Evolutionary conservation across 2,888 invertebrate species (phyloP).

Genomic region (Ashinkailepas kermadecensis): DNA sequence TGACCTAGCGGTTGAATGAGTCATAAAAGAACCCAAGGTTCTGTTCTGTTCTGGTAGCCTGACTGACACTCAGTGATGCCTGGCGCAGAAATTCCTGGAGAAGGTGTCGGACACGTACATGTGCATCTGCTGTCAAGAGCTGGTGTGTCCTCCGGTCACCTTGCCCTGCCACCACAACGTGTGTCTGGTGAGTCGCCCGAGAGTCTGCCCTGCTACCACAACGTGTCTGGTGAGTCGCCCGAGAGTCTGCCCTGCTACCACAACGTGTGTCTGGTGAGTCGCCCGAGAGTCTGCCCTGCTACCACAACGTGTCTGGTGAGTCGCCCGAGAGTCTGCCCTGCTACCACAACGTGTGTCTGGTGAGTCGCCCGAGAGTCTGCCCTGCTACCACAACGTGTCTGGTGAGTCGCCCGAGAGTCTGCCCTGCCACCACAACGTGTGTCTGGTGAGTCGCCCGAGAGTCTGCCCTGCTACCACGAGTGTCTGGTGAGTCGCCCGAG

Average conservation of each 20-base stretch:
- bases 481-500: conserved; percentile 60
- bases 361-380: too few relatives aligned
- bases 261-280: conserved; percentile 54
- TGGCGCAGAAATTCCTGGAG: conserved; percentile 50
- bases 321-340: conserved; percentile 63
- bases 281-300: conserved; percentile 54
- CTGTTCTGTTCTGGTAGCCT: too few relatives aligned
- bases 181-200: conserved; percentile 45
- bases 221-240: conserved; percentile 48
- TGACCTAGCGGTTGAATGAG: too few relatives aligned
- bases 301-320: conserved; percentile 66
- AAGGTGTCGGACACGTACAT: conserved; percentile 58
- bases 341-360: conserved; percentile 61
- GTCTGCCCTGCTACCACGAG: too few relatives aligned
- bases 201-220: conserved; percentile 65
- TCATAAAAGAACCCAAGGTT: too few relatives aligned
- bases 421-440: too few relatives aligned
- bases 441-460: too few relatives aligned
- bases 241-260: conserved; percentile 64
- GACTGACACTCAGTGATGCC: too few relatives aligned
- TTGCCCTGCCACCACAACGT: conserved; percentile 67
- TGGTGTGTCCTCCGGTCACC: conserved; percentile 62
- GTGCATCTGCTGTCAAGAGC: conserved; percentile 72
- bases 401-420: too few relatives aligned
- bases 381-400: too few relatives aligned